Percentiles rank a stretch among this genome's conserved stretches.
phyloP scores from a whole-genome alignment of 2,888 invertebrate genomes.

The Candidula unifasciata region DNA sequence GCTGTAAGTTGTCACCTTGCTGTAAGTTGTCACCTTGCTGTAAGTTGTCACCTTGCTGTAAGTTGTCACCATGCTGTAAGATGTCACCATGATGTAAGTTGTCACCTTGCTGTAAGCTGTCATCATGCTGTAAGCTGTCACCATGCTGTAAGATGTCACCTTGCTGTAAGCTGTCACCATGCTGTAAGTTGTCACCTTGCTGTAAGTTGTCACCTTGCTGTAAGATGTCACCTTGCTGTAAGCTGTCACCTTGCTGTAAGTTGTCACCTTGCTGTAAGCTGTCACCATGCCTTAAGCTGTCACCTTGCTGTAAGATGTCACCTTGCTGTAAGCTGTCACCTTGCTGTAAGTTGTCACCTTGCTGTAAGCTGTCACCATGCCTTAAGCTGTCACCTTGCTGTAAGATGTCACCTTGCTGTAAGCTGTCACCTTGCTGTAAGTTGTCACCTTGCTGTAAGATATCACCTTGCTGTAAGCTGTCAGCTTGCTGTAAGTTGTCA shows the following conservation, averaged over 20 bases:
- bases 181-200: slow-evolving; percentile 68
- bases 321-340: slow-evolving; percentile 71
- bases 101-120: slow-evolving; percentile 71
- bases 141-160: slow-evolving; percentile 71
- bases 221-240: slow-evolving; percentile 61
- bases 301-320: no score
- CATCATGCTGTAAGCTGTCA: no score
- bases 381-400: slow-evolving; percentile 61
- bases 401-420: slow-evolving; percentile 61
- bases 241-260: slow-evolving; percentile 70
- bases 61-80: slow-evolving; percentile 71
- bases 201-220: slow-evolving; percentile 61
- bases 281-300: slow-evolving; percentile 66
- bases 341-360: slow-evolving; percentile 49
- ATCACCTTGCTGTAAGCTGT: slow-evolving; percentile 71
- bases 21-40: slow-evolving; percentile 61
- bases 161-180: slow-evolving; percentile 46
- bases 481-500: no score
- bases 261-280: slow-evolving; percentile 24
- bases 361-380: slow-evolving; percentile 68
- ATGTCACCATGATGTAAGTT: slow-evolving; percentile 22
- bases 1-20: slow-evolving; percentile 68
- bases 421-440: slow-evolving; percentile 70
- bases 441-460: slow-evolving; percentile 24
- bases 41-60: slow-evolving; percentile 61